Base-by-base conservation (phyloP, 2,888 invertebrate species). In the Cyrtodaria siliqua region DNA sequence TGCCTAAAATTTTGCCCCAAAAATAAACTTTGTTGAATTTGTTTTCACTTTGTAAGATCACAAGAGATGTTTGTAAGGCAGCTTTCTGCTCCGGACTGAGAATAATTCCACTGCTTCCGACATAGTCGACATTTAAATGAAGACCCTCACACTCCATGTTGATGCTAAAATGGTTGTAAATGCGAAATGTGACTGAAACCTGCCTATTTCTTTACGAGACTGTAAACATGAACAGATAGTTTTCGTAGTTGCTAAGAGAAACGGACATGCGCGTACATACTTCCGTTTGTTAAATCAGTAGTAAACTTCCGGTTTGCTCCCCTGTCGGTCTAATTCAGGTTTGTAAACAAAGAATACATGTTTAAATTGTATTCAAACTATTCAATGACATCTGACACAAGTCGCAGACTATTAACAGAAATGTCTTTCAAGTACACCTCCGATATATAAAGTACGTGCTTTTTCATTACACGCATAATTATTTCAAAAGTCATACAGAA, bases 1-100 rank as follows among this genome's bases (percentile, higher is more conserved):
- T 93, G 1, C 96, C 97, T 82, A 95, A 95, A 61, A 98, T 95
- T 90, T 96, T 95, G 0, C 97, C 98, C 97, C 97, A 97, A 89
- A 97, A 97, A 90, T 95, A 97, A 62, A 97, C 95, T 90, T 95
- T 95, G 18, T 94, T 93, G 92, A 97, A 97, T 91, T 97, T 97
- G 93, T 97, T 97, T 91, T 97, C 97, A 80, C 95, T 95, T 93
- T 97, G 96, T 44, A 97, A 94, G 67, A 97, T 93, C 0, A 96
- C 94, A 3, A 98, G 93, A 0, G 97, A 96, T 90, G 96, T 96
- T 90, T 96, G 95, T 16, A 97, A 93, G 42, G 92, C 89, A 38
- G 93, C 66, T 75, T 96, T 95, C 87, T 96, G 95, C 93, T 97
- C 97, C 2, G 95, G 95, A 55, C 95, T 95, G 27, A 97, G 92